phyloP scores from a whole-genome alignment of 2,888 invertebrate genomes.

The Epiblema foenella region DNA sequence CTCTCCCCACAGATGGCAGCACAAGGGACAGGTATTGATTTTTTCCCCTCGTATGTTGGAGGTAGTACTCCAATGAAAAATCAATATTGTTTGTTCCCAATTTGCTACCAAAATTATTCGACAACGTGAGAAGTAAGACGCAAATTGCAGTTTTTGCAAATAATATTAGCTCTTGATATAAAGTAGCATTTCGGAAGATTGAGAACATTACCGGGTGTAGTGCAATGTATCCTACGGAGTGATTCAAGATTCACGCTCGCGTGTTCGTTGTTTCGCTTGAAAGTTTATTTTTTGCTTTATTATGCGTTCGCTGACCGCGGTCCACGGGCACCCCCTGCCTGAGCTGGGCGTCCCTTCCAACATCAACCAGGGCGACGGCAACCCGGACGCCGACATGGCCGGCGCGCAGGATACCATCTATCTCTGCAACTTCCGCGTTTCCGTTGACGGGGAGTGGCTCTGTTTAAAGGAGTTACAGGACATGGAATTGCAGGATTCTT shows the following conservation, averaged over 20 bases:
- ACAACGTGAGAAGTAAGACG: slow-evolving; percentile 18
- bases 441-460: slow-evolving; percentile 98
- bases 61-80: slow-evolving; percentile 59
- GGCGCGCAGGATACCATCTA: slow-evolving; percentile 98
- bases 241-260: slow-evolving; percentile 69
- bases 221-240: slow-evolving; percentile 68
- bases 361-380: slow-evolving; percentile 65
- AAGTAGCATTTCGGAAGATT: slow-evolving; percentile 23
- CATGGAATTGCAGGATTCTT: slow-evolving; percentile 92
- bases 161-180: slow-evolving; percentile 28
- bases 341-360: slow-evolving; percentile 71
- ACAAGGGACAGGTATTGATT: slow-evolving; percentile 72
- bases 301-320: slow-evolving; percentile 80
- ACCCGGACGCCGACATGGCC: slow-evolving; percentile 87
- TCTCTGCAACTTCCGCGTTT: slow-evolving; percentile 98
- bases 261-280: slow-evolving; percentile 75
- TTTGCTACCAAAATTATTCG: slow-evolving; percentile 65
- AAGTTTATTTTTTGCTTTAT: slow-evolving; percentile 80
- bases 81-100: slow-evolving; percentile 70
- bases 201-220: slow-evolving; percentile 53
- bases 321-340: slow-evolving; percentile 79
- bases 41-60: slow-evolving; percentile 52
- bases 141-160: slow-evolving; percentile 25
- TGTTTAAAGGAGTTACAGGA: slow-evolving; percentile 97
- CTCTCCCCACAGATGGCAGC: slow-evolving; percentile 67